These are phyloP conservation scores for Metalampra italica DNA, from an alignment of 2,888 invertebrate genomes.

Conservation along the genomic window DNA sequence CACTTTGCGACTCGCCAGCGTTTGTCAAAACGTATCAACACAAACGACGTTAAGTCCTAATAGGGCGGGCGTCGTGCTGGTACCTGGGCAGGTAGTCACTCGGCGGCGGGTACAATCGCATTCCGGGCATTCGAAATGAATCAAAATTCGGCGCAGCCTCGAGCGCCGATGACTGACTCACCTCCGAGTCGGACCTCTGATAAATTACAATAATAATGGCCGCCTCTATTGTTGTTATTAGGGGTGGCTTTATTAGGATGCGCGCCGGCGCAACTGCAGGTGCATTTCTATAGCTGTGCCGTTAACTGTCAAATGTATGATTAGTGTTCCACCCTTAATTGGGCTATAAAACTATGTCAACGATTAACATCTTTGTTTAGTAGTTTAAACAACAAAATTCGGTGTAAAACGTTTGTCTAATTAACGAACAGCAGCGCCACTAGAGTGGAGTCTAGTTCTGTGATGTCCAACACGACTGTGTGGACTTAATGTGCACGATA, in stretches of 20 bases:
- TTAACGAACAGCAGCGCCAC: not conserved
- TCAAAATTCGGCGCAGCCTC: constrained; percentile 60
- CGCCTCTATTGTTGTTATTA: constrained; percentile 58
- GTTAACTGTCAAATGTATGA: constrained; percentile 48
- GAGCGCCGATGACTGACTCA: constrained; percentile 45
- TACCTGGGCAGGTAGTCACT: constrained; percentile 52
- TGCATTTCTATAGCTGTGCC: constrained; percentile 31
- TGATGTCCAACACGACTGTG: no score
- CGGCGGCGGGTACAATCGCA: constrained; percentile 65
- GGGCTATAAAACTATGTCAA: not conserved
- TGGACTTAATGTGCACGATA: no score
- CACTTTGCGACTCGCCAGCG: constrained; percentile 49
- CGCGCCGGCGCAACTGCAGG: constrained; percentile 52
- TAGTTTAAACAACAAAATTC: constrained; percentile 14
- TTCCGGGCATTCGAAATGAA: constrained; percentile 73
- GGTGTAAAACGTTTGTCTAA: not conserved
- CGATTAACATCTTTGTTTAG: not conserved
- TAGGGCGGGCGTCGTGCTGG: constrained; percentile 30
- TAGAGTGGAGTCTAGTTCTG: no score
- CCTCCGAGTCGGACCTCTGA: constrained; percentile 36
- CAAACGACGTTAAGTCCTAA: constrained; percentile 19
- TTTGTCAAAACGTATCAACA: constrained; percentile 71
- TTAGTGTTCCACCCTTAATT: constrained; percentile 23
- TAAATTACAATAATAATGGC: constrained; percentile 68
- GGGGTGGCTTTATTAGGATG: constrained; percentile 67